These are phyloP conservation scores for Malurus elegans DNA, from an alignment of 2,113 vertebrate species.

Conservation along the genomic window DNA sequence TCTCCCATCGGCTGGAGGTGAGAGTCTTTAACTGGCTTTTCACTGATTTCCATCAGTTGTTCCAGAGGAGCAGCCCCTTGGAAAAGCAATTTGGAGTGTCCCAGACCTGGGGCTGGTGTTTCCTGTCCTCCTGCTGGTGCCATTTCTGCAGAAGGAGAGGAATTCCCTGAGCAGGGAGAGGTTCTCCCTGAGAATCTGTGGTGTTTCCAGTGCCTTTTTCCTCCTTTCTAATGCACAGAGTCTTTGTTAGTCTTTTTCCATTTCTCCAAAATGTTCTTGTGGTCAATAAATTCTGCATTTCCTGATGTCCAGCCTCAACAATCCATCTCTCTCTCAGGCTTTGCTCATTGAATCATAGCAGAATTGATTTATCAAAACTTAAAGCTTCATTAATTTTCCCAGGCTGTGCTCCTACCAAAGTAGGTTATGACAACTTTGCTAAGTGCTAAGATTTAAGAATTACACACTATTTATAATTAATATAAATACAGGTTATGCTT, in stretches of 20 bases:
- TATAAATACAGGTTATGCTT: not conserved
- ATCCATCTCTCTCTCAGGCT: not conserved
- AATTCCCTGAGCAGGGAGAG: not conserved
- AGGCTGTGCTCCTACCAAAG: not conserved
- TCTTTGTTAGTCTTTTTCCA: not conserved
- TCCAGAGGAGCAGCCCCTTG: not conserved
- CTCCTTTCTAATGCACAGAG: not conserved
- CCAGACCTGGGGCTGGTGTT: not conserved
- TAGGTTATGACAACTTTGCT: not conserved
- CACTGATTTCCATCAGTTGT: not conserved
- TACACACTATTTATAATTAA: not conserved
- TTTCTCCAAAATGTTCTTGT: not conserved
- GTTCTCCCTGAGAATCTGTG: not conserved
- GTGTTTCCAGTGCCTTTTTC: not conserved
- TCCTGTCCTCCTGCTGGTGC: not conserved
- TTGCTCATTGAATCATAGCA: not conserved
- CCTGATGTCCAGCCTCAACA: not conserved
- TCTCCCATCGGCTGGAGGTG: slow-evolving; percentile 97
- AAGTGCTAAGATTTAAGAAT: not conserved
- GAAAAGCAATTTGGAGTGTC: not conserved
- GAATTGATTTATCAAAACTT: not conserved
- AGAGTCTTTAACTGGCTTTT: not conserved
- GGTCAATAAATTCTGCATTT: not conserved
- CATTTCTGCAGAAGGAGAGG: not conserved
- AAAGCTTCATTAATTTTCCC: not conserved